Base-by-base conservation (phyloP, 2,888 invertebrate species). In the Pardosa pseudoannulata region DNA sequence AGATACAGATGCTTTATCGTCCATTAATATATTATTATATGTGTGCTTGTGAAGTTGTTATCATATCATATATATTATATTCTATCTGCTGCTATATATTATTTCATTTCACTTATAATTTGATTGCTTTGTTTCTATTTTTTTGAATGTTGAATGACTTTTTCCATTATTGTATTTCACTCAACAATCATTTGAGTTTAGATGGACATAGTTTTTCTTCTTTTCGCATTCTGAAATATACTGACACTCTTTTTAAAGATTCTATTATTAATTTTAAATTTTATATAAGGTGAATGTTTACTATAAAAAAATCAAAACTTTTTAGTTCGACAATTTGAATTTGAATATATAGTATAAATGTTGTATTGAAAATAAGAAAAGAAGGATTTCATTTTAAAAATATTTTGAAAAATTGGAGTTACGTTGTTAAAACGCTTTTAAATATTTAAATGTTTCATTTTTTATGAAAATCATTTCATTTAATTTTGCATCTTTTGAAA, bases 11-110 rank as follows among this genome's bases (percentile, higher is more conserved):
- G 78, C 83, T 85, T 36, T 67, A 85, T 85, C 78, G 83, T 85
- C 78, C 78, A 85, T 56, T 79, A 85, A 85, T 85, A 85, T 85
- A 85, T 85, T 81, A 74, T 46, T 64, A 70, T 81, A 46, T 67
- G 39, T 85, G 67, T 78, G 65, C 78, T 64, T 71, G 76, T 85
- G 72, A 72, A 78, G 64, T 85, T 56, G 73, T 85, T 85, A 73
- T 68, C 78, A 85, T 85, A 85, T 85, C 78, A 79, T 72, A 79
- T 72, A 29, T 68, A 71, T 76, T 82, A 67, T 36, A 65, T 78
- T 85, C 83, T 85, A 73, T 85, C 56, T 50, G 31, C 71, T 67
- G 65, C 72, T 72, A 73, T 73, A 46, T 56, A 67, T 46, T 46
- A 46, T 79, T 85, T 85, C 83, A 78, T 85, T 85, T 85, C 19